Percentiles rank a stretch among this genome's conserved stretches.
Evolutionary conservation across 2,888 invertebrate genomes (phyloP).

Genomic region (Sepiola atlantica): DNA sequence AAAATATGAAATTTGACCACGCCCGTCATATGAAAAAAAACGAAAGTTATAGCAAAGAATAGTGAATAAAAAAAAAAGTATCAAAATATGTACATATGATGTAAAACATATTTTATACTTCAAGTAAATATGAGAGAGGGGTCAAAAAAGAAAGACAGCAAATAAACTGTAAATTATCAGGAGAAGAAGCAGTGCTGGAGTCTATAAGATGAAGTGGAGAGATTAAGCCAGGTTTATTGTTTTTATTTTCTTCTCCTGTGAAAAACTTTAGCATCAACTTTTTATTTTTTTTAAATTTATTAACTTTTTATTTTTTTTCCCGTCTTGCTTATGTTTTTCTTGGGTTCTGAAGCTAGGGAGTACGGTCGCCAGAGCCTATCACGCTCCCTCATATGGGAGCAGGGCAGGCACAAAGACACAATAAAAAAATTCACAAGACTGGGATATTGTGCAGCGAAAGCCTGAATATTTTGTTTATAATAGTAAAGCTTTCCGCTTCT

Average conservation of each 20-base stretch:
- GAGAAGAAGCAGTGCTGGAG: neutral
- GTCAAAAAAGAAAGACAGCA: neutral
- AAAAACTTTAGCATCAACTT: slow-evolving; percentile 7
- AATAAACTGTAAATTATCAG: neutral
- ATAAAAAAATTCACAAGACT: slow-evolving; percentile 16
- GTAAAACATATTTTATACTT: slow-evolving; percentile 15
- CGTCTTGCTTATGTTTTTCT: too few relatives aligned
- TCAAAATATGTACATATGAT: neutral
- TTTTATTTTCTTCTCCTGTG: neutral
- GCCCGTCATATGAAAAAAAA: too few relatives aligned
- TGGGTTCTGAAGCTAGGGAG: neutral
- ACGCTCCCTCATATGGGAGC: neutral
- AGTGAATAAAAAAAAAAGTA: slow-evolving; percentile 1
- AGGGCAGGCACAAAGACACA: neutral
- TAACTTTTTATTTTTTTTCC: too few relatives aligned
- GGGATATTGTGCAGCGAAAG: slow-evolving; percentile 88
- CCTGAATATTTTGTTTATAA: slow-evolving; percentile 96
- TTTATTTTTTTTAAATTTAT: too few relatives aligned
- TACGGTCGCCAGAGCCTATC: neutral
- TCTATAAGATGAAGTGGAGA: neutral
- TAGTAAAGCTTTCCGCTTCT: slow-evolving; percentile 85
- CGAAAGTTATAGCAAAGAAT: neutral
- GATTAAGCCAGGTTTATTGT: neutral
- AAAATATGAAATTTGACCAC: too few relatives aligned
- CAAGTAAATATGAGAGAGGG: neutral